Base-by-base conservation (phyloP, 1,140 invertebrate genomes). In the Ooceraea biroi region DNA sequence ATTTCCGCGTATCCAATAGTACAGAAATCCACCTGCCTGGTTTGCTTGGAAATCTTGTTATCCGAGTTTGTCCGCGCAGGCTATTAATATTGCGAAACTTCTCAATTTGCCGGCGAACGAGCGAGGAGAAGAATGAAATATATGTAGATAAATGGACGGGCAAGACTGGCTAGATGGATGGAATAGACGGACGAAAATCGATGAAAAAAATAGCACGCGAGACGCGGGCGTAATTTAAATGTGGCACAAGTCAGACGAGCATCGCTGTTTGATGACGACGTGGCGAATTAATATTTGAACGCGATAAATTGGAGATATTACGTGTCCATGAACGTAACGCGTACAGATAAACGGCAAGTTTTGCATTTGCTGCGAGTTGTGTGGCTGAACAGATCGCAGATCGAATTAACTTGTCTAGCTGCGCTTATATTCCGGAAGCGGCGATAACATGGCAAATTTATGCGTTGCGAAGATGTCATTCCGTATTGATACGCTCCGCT, bases 51-150 rank as follows among this genome's bases (percentile, higher is more conserved):
- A 86, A 86, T 88, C 84, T 88, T 63, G 78, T 88, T 89, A 88
- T 71, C 58, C 72, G 69, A 84, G 65, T 84, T 76, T 74, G 65
- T 55, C 72, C 78, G 46, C 41, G 77, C 69, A 48, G 44, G 71
- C 80, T 77, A 89, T 90, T 91, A 90, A 89, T 89, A 88, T 89
- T 77, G 82, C 68, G 78, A 84, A 89, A 90, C 71, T 89, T 90
- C 73, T 87, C 82, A 66, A 89, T 83, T 85, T 84, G 73, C 50
- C 46, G 73, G 55, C 55, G 61, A 57, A 25, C 74, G 52, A 55
- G 44, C 27, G 25, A 41, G 19, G 25, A 69, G 57, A 80, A 80
- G 76, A 80, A 80, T 80, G 50, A 80, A 80, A 80, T 80, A 80
- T 80, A 80, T 69, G 50, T 80, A 69, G 76, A 80, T 80, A 80